A percentile compares a stretch with the other conserved stretches of the same genome.
These are phyloP conservation scores for Cheilosia urbana DNA, from an alignment of 2,888 invertebrate species.

Conservation along the genomic window DNA sequence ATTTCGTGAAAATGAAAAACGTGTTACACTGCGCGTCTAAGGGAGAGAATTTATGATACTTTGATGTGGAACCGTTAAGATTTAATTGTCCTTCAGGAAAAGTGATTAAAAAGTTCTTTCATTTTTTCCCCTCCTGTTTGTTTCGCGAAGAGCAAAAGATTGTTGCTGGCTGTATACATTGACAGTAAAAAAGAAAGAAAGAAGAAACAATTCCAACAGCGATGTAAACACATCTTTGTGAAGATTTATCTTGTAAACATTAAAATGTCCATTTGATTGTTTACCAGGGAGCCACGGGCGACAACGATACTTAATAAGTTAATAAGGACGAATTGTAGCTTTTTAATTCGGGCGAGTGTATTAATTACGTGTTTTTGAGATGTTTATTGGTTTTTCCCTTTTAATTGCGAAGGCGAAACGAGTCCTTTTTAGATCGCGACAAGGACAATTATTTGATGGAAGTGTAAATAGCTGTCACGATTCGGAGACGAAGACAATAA, in stretches of 20 bases:
- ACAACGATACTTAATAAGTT: constrained; percentile 71
- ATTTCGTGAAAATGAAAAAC: constrained; percentile 63
- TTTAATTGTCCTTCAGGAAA: constrained; percentile 72
- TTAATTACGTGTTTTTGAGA: constrained; percentile 50
- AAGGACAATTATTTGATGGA: background rate
- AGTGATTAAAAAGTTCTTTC: constrained; percentile 67
- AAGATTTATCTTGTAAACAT: constrained; percentile 59
- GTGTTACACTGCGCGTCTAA: constrained; percentile 27
- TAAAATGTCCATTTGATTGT: constrained; percentile 52
- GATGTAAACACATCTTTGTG: constrained; percentile 65
- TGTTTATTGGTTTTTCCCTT: constrained; percentile 10
- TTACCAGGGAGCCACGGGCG: constrained; percentile 31
- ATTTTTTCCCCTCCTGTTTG: constrained; percentile 11
- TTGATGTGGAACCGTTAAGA: constrained; percentile 73
- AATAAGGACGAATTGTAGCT: constrained; percentile 40
- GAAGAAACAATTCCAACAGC: constrained; percentile 13
- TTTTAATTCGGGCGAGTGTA: constrained; percentile 22
- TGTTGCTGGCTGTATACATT: constrained; percentile 33
- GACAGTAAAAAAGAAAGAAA: constrained; percentile 4
- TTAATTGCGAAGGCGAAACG: constrained; percentile 1
- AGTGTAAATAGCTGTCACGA: background rate
- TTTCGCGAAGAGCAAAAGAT: constrained; percentile 29
- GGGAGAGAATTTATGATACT: constrained; percentile 65
- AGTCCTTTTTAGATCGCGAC: background rate
- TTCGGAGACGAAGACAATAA: background rate